These are phyloP conservation scores for Mionectes macconnelli DNA, from an alignment of 2,113 vertebrate genomes.

Conservation along the genomic window DNA sequence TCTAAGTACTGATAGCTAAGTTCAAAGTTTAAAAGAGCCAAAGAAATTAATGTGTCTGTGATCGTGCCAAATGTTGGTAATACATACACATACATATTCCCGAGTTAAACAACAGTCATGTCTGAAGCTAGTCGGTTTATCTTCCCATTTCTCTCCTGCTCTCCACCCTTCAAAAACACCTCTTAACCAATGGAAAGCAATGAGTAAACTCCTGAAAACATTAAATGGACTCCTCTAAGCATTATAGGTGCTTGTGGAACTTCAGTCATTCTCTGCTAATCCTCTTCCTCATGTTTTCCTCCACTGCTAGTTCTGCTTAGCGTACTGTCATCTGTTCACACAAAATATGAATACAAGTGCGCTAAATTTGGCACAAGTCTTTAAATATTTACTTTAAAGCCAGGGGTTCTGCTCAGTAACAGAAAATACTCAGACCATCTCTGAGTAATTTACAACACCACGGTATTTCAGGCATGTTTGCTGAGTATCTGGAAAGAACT, in stretches of 20 bases:
- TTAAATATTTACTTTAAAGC: neutral
- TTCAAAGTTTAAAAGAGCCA: neutral
- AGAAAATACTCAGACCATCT: neutral
- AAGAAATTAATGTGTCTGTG: neutral
- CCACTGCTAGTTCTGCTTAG: neutral
- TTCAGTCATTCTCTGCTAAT: neutral
- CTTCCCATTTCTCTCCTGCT: neutral
- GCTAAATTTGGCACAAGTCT: neutral
- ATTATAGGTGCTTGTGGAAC: neutral
- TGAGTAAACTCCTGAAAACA: neutral
- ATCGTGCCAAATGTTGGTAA: neutral
- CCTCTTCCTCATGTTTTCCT: neutral
- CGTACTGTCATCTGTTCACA: neutral
- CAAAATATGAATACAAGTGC: accelerated
- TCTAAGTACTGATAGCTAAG: neutral
- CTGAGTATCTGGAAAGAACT: neutral
- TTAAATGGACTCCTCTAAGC: neutral
- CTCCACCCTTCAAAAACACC: neutral
- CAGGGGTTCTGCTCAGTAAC: neutral
- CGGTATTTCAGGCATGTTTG: neutral
- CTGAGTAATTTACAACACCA: neutral
- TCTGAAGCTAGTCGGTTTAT: neutral
- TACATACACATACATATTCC: neutral
- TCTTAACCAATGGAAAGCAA: neutral
- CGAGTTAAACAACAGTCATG: neutral